Percentiles rank a stretch among this genome's conserved stretches.
These are phyloP conservation scores for Lypha dubia DNA, from an alignment of 2,888 invertebrate genomes.

Conservation along the genomic window DNA sequence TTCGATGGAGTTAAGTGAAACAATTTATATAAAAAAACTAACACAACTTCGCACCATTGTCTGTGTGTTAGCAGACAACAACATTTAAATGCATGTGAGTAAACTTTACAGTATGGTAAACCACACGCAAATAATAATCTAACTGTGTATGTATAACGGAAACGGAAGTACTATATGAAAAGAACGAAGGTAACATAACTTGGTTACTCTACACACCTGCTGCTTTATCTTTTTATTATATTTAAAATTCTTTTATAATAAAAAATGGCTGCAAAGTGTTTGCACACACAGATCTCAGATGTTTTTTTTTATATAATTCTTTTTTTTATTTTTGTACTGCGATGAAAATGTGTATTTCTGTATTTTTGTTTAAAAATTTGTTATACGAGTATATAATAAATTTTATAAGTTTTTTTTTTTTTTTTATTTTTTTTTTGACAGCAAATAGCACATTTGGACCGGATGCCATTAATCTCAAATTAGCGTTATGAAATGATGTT, in stretches of 20 bases:
- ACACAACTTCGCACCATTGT: conserved; percentile 13
- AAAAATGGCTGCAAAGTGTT: neutral
- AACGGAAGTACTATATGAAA: conserved; percentile 58
- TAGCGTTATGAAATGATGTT: too few species aligned
- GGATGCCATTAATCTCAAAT: too few species aligned
- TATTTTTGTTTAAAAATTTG: too few species aligned
- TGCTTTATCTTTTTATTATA: neutral
- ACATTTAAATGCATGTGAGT: neutral
- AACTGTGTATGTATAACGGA: conserved; percentile 43
- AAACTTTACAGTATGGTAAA: conserved; percentile 33
- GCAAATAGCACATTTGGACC: too few species aligned
- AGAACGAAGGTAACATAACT: conserved; percentile 44
- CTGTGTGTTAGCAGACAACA: conserved; percentile 10
- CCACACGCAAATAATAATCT: conserved; percentile 63
- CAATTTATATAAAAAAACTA: conserved; percentile 54
- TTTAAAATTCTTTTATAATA: neutral
- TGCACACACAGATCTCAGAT: neutral
- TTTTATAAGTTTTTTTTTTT: too few species aligned
- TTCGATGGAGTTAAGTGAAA: conserved; percentile 43
- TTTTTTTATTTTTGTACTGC: neutral
- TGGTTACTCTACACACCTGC: conserved; percentile 8
- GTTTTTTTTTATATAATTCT: neutral
- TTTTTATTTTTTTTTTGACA: too few species aligned
- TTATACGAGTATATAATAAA: too few species aligned
- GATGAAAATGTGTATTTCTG: neutral